Evolutionary conservation across 2,888 invertebrate species (phyloP).

Genomic region (Alentia gelatinosa): DNA sequence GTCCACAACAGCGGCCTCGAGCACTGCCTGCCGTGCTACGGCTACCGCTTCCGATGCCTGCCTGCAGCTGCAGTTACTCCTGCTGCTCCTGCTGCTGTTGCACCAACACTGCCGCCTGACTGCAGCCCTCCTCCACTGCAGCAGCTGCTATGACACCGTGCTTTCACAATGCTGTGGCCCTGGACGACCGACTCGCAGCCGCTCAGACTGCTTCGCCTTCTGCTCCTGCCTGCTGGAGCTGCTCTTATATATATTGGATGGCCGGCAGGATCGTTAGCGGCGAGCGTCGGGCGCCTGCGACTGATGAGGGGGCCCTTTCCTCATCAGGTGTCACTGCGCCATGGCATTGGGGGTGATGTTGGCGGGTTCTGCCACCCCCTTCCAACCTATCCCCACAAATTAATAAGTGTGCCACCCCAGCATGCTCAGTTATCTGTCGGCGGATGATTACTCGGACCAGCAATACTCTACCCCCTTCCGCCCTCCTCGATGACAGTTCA

Average conservation of each 20-base stretch:
- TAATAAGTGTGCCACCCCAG: background rate
- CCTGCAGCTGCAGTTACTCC: background rate
- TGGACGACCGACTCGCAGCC: no score
- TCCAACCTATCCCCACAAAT: background rate
- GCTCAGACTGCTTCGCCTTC: background rate
- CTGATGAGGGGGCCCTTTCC: background rate
- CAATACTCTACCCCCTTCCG: background rate
- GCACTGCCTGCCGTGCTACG: background rate
- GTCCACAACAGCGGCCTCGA: background rate
- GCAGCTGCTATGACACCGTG: background rate
- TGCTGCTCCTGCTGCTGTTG: conserved; percentile 44
- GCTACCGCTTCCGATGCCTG: background rate
- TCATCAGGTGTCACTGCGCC: background rate
- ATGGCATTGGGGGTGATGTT: background rate
- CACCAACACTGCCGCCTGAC: no score
- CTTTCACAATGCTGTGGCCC: background rate
- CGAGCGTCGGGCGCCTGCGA: background rate
- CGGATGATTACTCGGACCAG: background rate
- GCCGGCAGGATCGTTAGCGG: background rate
- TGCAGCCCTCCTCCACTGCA: no score
- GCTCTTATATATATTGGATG: background rate
- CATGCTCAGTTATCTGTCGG: background rate
- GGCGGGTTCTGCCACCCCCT: background rate
- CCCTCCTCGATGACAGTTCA: background rate
- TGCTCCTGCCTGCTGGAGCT: background rate